These are phyloP conservation scores for Eudorcas thomsonii DNA, from an alignment of 2,113 vertebrate genomes.

Conservation along the genomic window DNA sequence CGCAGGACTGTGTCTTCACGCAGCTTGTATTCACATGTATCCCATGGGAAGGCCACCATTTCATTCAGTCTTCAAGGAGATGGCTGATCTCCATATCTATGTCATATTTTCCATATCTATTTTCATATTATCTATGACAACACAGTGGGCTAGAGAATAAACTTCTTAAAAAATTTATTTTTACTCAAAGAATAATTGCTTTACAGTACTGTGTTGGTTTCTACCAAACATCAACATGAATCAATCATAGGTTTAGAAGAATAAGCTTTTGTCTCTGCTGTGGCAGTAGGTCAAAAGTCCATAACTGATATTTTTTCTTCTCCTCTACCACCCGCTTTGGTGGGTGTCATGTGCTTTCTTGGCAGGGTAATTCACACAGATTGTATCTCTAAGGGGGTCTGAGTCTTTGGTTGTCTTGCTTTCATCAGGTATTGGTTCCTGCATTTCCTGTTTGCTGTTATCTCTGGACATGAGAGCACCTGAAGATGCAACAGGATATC, in stretches of 20 bases:
- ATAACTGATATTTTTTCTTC: not conserved
- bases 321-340: not conserved
- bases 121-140: not conserved
- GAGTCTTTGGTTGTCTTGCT: not conserved
- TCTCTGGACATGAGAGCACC: not conserved
- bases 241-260: not conserved
- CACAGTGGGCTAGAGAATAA: not conserved
- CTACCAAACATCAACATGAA: not conserved
- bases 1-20: not conserved
- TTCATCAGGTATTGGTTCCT: not conserved
- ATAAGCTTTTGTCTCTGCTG: not conserved
- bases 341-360: not conserved
- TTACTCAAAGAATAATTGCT: not conserved
- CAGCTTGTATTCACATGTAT: not conserved
- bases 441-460: not conserved
- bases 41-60: not conserved
- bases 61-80: not conserved
- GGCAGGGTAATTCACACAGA: not conserved
- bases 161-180: not conserved
- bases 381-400: not conserved
- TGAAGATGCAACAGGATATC: not conserved
- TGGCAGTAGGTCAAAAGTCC: not conserved
- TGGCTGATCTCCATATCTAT: not conserved
- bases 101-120: not conserved
- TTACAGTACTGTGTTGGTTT: not conserved